Evolutionary conservation across 2,888 invertebrate genomes (phyloP).

Genomic region (Oscheius myriophilus): DNA sequence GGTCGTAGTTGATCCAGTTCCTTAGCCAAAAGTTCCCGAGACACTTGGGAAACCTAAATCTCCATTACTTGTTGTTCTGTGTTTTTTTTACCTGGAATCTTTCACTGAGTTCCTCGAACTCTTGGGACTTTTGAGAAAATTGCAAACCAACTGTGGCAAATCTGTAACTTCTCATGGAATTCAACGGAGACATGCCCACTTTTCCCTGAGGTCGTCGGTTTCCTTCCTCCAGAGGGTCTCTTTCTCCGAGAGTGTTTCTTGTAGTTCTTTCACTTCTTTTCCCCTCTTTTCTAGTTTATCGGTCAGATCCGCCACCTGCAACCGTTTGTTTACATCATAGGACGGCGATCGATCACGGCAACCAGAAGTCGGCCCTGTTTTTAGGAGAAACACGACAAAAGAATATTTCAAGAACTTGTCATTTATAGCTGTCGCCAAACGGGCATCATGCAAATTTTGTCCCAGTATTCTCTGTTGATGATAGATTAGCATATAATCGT

Average conservation of each 20-base stretch:
- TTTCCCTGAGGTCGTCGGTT: not conserved
- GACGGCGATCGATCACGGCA: constrained; percentile 3
- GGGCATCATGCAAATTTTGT: too few relatives aligned
- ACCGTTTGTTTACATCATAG: constrained; percentile 3
- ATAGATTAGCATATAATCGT: too few relatives aligned
- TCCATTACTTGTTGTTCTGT: constrained; percentile 33
- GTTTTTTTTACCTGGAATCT: constrained; percentile 34
- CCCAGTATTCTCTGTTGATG: too few relatives aligned
- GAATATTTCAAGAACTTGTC: too few relatives aligned
- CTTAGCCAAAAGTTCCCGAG: constrained; percentile 38
- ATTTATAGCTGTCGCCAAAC: too few relatives aligned
- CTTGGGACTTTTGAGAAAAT: constrained; percentile 22
- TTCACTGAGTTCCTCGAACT: constrained; percentile 34
- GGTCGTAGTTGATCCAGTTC: constrained; percentile 49
- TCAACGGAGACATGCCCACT: not conserved
- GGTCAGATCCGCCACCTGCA: constrained; percentile 27
- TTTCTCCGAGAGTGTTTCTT: not conserved
- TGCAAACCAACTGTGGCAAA: not conserved
- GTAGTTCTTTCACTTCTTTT: not conserved
- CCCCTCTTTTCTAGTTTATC: constrained; percentile 1
- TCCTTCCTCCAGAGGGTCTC: constrained; percentile 1
- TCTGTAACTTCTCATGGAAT: constrained; percentile 1
- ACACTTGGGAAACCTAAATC: constrained; percentile 28
- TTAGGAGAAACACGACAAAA: too few relatives aligned
- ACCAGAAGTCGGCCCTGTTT: not conserved